Conservation (phyloP, 2,797 vertebrate genomes). For the Sebastes melanostomus region DNA sequence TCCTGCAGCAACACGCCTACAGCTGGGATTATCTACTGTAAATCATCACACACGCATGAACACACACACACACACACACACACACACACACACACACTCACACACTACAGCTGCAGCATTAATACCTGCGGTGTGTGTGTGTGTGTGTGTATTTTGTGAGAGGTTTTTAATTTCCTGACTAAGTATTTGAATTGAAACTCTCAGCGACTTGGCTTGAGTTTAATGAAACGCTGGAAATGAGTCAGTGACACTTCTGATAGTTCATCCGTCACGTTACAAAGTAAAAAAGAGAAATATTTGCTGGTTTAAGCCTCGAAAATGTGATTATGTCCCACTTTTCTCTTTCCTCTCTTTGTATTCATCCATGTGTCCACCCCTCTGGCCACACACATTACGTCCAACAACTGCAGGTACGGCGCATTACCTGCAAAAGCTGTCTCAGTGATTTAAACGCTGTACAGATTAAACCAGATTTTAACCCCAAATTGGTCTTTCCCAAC, state of each 20-base stretch:
- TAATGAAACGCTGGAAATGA: background rate
- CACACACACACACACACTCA: background rate
- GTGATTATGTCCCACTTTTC: background rate
- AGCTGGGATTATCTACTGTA: constrained; percentile 41
- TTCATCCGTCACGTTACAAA: background rate
- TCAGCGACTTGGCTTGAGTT: background rate
- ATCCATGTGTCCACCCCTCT: too few relatives aligned
- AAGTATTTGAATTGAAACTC: background rate
- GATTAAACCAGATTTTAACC: background rate
- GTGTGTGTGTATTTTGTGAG: background rate
- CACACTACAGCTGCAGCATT: constrained; percentile 8
- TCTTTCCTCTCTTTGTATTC: background rate
- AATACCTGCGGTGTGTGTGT: background rate
- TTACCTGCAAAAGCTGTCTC: background rate
- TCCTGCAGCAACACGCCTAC: constrained; percentile 35
- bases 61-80: background rate
- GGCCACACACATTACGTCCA: background rate
- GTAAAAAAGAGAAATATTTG: background rate
- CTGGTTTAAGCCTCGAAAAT: background rate
- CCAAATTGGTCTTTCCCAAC: background rate
- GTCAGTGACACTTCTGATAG: background rate
- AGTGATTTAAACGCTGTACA: background rate
- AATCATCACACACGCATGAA: constrained; percentile 27
- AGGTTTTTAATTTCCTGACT: background rate
- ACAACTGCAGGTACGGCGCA: background rate